phyloP scores from a whole-genome alignment of 2,113 vertebrate genomes.

The Pteruthius melanotis region DNA sequence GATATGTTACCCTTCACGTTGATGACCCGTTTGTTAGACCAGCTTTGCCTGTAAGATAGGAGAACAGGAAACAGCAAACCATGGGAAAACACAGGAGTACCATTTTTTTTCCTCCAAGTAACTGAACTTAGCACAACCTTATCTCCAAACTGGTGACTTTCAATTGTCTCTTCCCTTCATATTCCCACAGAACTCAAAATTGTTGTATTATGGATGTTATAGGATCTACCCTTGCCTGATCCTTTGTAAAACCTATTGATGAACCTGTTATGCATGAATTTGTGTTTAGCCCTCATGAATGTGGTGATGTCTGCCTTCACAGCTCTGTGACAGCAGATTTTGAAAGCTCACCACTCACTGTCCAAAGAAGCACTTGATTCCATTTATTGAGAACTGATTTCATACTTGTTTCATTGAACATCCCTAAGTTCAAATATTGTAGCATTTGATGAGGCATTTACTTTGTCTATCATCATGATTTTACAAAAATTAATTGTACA shows the following conservation, averaged over 20 bases:
- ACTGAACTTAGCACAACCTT: background rate
- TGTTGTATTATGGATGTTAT: background rate
- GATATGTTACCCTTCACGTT: background rate
- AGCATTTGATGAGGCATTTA: background rate
- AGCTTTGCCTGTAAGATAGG: background rate
- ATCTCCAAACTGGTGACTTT: background rate
- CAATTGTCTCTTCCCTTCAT: background rate
- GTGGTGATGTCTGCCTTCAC: background rate
- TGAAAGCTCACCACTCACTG: background rate
- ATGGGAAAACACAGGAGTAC: accelerated
- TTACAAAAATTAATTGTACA: background rate
- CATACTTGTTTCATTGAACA: background rate
- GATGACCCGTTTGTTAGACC: background rate
- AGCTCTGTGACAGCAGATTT: background rate
- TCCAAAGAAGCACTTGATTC: background rate
- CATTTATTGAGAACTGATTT: background rate
- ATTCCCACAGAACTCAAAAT: background rate
- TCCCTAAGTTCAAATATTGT: background rate
- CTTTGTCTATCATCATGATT: background rate
- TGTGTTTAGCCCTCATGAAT: background rate
- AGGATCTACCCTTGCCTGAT: background rate
- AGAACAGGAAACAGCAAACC: background rate
- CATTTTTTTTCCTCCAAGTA: background rate
- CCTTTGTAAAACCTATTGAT: background rate
- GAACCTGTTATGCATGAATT: background rate